Conservation (phyloP, 1,140 invertebrate species). For the Nasonia longicornis region DNA sequence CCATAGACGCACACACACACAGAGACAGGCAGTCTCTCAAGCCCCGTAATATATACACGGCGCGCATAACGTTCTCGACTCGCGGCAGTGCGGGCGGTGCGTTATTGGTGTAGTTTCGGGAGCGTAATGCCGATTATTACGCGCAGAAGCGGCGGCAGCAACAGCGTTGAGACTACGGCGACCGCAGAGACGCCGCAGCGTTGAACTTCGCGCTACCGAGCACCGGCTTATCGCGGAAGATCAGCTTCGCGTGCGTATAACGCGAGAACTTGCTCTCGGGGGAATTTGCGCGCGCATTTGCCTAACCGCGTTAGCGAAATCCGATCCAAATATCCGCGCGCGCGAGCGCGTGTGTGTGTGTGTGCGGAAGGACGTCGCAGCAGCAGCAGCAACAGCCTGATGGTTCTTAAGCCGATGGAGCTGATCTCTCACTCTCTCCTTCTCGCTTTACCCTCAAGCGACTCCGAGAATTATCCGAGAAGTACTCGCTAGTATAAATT, state of each 20-base stretch:
- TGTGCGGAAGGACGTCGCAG: neutral
- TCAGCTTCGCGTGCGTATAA: neutral
- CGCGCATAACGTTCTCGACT: neutral
- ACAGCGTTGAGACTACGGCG: neutral
- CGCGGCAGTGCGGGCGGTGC: neutral
- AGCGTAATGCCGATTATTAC: constrained; percentile 25
- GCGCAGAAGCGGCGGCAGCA: neutral
- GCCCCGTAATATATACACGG: neutral
- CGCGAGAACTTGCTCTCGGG: constrained; percentile 18
- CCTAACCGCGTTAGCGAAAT: constrained; percentile 56
- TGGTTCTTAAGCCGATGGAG: constrained; percentile 19
- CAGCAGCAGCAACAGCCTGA: constrained; percentile 23
- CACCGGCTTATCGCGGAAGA: neutral
- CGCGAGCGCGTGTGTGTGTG: neutral
- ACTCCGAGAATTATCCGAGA: too few relatives aligned
- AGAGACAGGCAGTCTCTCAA: neutral
- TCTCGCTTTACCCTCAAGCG: too few relatives aligned
- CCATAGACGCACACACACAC: neutral
- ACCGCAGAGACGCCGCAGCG: neutral
- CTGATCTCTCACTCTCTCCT: neutral
- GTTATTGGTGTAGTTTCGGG: constrained; percentile 10
- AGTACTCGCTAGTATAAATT: too few relatives aligned
- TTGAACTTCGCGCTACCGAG: neutral
- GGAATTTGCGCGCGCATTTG: constrained; percentile 51
- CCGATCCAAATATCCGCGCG: constrained; percentile 54